Percentiles rank a stretch among this genome's conserved stretches.
Evolutionary conservation across 30 jellyfish, hydroid and myxozoan genomes (phyloP).

Genomic region (Cassiopea andromeda): DNA sequence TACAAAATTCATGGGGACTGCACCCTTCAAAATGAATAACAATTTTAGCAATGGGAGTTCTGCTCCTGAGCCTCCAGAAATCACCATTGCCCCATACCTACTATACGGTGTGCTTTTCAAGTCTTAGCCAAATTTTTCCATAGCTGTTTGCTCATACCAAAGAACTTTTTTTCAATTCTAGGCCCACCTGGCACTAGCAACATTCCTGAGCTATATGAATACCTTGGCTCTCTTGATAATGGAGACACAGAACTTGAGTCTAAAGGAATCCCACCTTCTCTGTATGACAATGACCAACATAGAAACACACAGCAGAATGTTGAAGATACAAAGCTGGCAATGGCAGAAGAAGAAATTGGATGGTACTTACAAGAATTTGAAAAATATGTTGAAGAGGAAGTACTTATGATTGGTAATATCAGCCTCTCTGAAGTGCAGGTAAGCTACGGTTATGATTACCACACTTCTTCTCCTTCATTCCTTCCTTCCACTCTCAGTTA

Average conservation of each 20-base stretch:
- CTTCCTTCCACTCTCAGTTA: no score
- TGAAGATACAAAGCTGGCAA: conserved; percentile 60
- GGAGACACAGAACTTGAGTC: conserved; percentile 81
- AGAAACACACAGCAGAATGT: conserved; percentile 55
- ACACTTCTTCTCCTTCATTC: no score
- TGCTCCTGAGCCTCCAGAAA: no score
- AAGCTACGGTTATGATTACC: neutral
- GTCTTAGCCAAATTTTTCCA: no score
- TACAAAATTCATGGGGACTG: no score
- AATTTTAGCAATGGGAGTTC: no score
- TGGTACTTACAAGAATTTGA: conserved; percentile 90
- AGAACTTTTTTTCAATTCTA: conserved; percentile 37
- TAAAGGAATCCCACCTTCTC: conserved; percentile 72
- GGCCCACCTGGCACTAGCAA: conserved; percentile 59
- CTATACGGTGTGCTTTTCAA: neutral
- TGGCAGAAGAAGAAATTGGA: conserved; percentile 94
- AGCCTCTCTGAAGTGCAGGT: conserved; percentile 92
- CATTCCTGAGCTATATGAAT: conserved; percentile 80
- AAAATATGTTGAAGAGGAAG: conserved; percentile 82
- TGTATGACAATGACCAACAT: conserved; percentile 73
- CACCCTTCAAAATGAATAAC: no score
- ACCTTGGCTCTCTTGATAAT: conserved; percentile 69
- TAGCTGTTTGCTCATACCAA: no score
- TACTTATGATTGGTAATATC: conserved; percentile 91
- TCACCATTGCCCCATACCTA: neutral